Percentiles rank a stretch among this genome's conserved stretches.
Conservation (phyloP, 2,888 invertebrate species). For the Prosopocoilus inquinatus region DNA sequence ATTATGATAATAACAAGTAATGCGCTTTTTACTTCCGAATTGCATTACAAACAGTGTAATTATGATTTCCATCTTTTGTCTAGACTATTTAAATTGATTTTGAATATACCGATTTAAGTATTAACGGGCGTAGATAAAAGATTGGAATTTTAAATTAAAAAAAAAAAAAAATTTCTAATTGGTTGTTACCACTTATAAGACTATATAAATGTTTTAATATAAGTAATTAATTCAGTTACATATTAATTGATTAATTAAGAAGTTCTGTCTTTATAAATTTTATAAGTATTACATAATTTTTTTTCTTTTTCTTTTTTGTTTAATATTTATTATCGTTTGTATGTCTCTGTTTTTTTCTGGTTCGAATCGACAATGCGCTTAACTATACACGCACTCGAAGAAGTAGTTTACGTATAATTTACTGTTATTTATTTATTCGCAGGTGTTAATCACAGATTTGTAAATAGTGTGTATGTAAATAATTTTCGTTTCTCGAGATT, state of each 20-base stretch:
- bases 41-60: not conserved
- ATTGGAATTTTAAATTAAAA: constrained; percentile 4
- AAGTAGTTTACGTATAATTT: constrained; percentile 6
- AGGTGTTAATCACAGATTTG: constrained; percentile 24
- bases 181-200: constrained; percentile 14
- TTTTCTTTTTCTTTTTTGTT: too few species aligned
- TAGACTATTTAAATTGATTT: not conserved
- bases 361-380: not conserved
- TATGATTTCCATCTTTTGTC: not conserved
- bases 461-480: constrained; percentile 32
- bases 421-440: constrained; percentile 15
- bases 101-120: not conserved
- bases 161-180: constrained; percentile 7
- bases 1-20: too few species aligned
- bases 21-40: too few species aligned
- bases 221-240: too few species aligned
- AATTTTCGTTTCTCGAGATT: constrained; percentile 25
- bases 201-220: constrained; percentile 1
- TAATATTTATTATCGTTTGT: constrained; percentile 6
- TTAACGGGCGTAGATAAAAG: not conserved
- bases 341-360: not conserved
- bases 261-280: too few species aligned
- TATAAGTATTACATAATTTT: constrained; percentile 8
- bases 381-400: not conserved
- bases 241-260: too few species aligned